These are phyloP conservation scores for Lycorma delicatula DNA, from an alignment of 1,140 invertebrate genomes.

Conservation along the genomic window DNA sequence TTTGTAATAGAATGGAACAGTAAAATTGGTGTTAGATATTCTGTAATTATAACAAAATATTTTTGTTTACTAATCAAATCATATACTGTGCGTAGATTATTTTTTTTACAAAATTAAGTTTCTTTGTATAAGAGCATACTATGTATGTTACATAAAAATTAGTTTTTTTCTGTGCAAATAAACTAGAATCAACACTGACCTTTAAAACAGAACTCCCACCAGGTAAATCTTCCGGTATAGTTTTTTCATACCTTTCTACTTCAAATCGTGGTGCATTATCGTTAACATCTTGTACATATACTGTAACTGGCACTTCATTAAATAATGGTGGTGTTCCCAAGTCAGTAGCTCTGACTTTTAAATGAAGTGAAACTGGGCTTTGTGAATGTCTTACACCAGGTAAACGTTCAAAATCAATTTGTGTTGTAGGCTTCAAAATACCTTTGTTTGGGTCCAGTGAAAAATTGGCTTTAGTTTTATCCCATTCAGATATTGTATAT, in stretches of 20 bases:
- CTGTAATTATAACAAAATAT: no score
- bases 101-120: no score
- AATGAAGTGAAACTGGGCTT: slow-evolving; percentile 41
- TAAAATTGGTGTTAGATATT: no score
- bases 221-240: slow-evolving; percentile 71
- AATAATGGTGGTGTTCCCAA: slow-evolving; percentile 65
- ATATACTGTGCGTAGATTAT: no score
- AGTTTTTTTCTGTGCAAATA: no score
- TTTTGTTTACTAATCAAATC: no score
- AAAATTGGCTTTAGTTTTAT: slow-evolving; percentile 64
- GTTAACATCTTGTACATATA: slow-evolving; percentile 82
- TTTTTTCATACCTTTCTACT: slow-evolving; percentile 58
- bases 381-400: slow-evolving; percentile 11
- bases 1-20: no score
- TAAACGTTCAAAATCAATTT: slow-evolving; percentile 69
- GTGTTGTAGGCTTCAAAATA: slow-evolving; percentile 51
- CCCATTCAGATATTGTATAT: slow-evolving; percentile 69
- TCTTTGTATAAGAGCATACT: no score
- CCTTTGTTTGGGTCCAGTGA: slow-evolving; percentile 66
- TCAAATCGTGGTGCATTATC: slow-evolving; percentile 78
- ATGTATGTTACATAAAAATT: no score
- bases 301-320: slow-evolving; percentile 60
- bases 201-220: slow-evolving; percentile 70
- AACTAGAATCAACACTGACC: slow-evolving; percentile 44
- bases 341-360: slow-evolving; percentile 71